phyloP scores from a whole-genome alignment of 1,140 invertebrate species.

The Drosophila obscura region DNA sequence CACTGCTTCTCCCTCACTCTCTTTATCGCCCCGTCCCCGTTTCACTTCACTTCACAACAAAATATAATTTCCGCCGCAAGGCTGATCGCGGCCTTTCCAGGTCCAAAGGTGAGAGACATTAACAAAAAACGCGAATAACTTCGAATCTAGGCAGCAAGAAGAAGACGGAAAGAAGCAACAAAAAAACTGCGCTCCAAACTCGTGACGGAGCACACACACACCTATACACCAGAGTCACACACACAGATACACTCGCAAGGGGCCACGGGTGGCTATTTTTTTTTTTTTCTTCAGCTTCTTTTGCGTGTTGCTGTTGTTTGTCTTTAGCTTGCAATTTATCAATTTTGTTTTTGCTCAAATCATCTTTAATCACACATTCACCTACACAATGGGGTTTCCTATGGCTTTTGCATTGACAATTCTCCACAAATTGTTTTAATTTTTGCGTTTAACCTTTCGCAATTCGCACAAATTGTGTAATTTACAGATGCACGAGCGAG shows the following conservation, averaged over 20 bases:
- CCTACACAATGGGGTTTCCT: constrained; percentile 19
- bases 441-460: constrained; percentile 5
- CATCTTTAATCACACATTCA: constrained; percentile 15
- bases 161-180: constrained; percentile 21
- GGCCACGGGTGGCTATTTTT: constrained; percentile 15
- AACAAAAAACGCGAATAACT: constrained; percentile 59
- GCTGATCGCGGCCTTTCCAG: constrained; percentile 29
- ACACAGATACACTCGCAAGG: constrained; percentile 21
- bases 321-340: constrained; percentile 31
- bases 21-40: constrained; percentile 10
- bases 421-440: constrained; percentile 28
- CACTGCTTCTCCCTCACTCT: constrained; percentile 28
- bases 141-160: constrained; percentile 55
- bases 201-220: constrained; percentile 56
- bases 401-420: constrained; percentile 57
- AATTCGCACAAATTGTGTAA: constrained; percentile 77
- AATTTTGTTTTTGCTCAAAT: constrained; percentile 12
- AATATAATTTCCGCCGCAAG: constrained; percentile 51
- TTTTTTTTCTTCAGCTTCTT: constrained; percentile 21
- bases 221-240: constrained; percentile 25
- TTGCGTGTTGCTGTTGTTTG: constrained; percentile 25
- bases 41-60: constrained; percentile 66
- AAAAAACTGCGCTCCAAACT: constrained; percentile 69
- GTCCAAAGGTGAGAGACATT: constrained; percentile 73
- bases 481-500: constrained; percentile 70